Evolutionary conservation across 2,113 vertebrate species (phyloP).

Genomic region (Parotia lawesii): DNA sequence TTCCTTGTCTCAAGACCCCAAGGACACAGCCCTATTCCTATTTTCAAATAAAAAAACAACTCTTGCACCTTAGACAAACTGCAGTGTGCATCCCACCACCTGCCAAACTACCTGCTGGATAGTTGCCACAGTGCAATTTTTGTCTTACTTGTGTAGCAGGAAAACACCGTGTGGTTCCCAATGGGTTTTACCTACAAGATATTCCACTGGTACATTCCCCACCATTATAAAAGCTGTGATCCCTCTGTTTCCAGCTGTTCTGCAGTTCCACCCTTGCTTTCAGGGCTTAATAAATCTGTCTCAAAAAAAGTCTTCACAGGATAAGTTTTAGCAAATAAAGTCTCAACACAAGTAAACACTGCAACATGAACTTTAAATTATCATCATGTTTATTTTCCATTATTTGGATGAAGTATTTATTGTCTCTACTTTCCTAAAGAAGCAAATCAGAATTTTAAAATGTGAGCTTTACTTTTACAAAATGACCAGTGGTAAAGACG

Average conservation of each 20-base stretch:
- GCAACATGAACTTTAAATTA: neutral
- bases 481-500: neutral
- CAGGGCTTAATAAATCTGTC: neutral
- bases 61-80: neutral
- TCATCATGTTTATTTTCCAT: neutral
- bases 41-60: neutral
- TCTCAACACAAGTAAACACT: conserved; percentile 8
- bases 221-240: neutral
- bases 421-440: neutral
- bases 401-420: neutral
- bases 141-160: neutral
- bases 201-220: neutral
- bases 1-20: neutral
- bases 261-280: neutral
- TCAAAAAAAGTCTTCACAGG: neutral
- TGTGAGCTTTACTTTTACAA: neutral
- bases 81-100: accelerated
- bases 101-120: neutral
- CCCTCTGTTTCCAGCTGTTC: neutral
- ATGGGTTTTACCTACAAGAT: neutral
- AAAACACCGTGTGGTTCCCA: accelerated
- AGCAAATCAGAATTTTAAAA: neutral
- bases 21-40: neutral
- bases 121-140: neutral
- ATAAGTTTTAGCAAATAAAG: neutral